These are phyloP conservation scores for Lithophane semibrunnea DNA, from an alignment of 2,888 invertebrate genomes.

Conservation along the genomic window DNA sequence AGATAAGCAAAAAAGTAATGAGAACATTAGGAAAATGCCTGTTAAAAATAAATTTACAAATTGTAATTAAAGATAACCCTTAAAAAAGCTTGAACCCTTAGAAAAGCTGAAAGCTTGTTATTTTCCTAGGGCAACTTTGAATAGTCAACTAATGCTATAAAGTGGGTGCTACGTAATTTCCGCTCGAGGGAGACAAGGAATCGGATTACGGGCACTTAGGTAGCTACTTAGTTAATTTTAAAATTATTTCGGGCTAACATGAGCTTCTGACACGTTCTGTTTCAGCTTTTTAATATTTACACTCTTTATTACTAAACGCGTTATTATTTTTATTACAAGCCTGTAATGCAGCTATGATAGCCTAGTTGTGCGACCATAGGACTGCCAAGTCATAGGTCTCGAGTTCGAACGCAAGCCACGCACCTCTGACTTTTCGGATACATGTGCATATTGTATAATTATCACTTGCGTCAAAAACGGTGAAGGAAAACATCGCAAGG, in stretches of 20 bases:
- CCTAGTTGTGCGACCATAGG: no score
- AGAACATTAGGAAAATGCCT: constrained; percentile 23
- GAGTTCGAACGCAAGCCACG: no score
- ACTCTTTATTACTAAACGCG: neutral
- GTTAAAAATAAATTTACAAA: constrained; percentile 15
- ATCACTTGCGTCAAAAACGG: no score
- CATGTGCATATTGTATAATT: no score
- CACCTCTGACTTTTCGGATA: no score
- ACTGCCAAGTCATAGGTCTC: no score
- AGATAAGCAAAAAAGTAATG: constrained; percentile 36
- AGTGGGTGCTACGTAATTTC: constrained; percentile 44
- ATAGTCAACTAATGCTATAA: constrained; percentile 29
- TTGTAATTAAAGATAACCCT: constrained; percentile 30
- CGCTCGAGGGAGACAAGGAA: constrained; percentile 12
- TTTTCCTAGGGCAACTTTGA: constrained; percentile 9
- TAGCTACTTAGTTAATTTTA: constrained; percentile 29
- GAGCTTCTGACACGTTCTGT: neutral
- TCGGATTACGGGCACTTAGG: constrained; percentile 33
- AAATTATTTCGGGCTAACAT: constrained; percentile 7
- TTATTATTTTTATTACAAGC: neutral
- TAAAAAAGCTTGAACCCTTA: no score
- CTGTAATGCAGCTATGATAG: no score
- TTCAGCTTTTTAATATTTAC: neutral
- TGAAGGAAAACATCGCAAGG: no score
- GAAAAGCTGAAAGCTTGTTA: constrained; percentile 14